Base-by-base conservation (phyloP, 2,797 vertebrate species). In the Monodelphis domestica region DNA sequence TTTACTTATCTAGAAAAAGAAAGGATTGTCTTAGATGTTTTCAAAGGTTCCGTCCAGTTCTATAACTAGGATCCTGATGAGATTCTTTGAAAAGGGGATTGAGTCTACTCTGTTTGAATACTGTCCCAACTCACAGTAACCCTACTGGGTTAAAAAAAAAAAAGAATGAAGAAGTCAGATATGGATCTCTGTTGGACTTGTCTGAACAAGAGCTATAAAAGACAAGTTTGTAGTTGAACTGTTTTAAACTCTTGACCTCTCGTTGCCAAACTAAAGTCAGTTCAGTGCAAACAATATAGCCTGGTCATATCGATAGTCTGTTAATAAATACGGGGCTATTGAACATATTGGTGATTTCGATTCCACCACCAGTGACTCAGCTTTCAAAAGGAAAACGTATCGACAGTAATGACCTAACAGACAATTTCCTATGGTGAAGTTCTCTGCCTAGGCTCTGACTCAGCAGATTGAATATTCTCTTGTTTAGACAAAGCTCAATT, bases 361-460 rank as follows among this genome's bases (percentile, higher is more conserved):
- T 51, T 53, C 54, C 90, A 88, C 54, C 90, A 88, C 26, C 54
- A 0, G 59, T 91, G 12, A 88, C 89, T 92, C n/a, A 14, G 55
- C 90, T 54, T 95, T 84, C 2, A 52, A 91, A 91, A 54, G 63
- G 89, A 88, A 91, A 94, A 78, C 30, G 0, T 10, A 0, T 70
- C 15, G 89, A 9, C 89, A 54, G 29, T 53, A 21, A 90, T 90
- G 57, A 21, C 15, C 3, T 54, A 94, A 59, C 38, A 89, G 89
- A 53, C 0, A 0, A 14, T 87, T 96, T 92, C 93, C 95, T 84
- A 38, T 10, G 52, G 63, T 90, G 94, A 90, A 88, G 89, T 87
- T 91, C 91, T 95, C n/a, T 51, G 90, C 87, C 11, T 17, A 2
- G 0, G 29, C 87, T 87, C 26, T 90, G 53, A 70, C 50, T 52